Conservation (phyloP, 2,888 invertebrate species). For the Acrobasis repandana region DNA sequence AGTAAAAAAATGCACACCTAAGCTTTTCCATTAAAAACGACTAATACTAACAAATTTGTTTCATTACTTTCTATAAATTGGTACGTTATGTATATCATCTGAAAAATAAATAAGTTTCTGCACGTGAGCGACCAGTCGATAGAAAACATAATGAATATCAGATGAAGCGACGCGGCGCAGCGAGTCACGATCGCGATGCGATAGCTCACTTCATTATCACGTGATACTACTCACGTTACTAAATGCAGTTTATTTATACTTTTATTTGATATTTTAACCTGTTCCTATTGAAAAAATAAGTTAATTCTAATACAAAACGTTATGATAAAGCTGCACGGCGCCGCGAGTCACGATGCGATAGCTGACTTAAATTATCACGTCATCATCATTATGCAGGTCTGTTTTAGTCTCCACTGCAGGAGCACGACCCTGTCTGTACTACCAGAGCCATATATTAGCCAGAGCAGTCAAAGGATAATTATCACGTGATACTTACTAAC, state of each 20-base stretch:
- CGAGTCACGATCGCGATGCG: slow-evolving; percentile 43
- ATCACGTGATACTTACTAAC: slow-evolving; percentile 61
- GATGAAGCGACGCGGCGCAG: slow-evolving; percentile 48
- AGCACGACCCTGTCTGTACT: too few relatives aligned
- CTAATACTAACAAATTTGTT: too few relatives aligned
- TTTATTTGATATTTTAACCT: neutral
- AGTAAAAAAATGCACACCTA: too few relatives aligned
- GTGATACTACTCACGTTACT: slow-evolving; percentile 66
- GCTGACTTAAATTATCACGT: too few relatives aligned
- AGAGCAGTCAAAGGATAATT: slow-evolving; percentile 38
- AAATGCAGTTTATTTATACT: slow-evolving; percentile 30
- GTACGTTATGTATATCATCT: neutral
- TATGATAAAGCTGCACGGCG: slow-evolving; percentile 55
- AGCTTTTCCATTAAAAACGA: too few relatives aligned
- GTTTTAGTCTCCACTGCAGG: too few relatives aligned
- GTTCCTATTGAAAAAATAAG: too few relatives aligned
- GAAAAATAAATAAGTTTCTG: slow-evolving; percentile 20
- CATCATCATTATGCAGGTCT: too few relatives aligned
- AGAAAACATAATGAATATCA: slow-evolving; percentile 65
- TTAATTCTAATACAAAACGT: slow-evolving; percentile 46
- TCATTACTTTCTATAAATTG: too few relatives aligned
- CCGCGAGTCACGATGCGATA: slow-evolving; percentile 39
- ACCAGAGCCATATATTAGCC: too few relatives aligned
- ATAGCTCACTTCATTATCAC: slow-evolving; percentile 58
- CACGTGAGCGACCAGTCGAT: slow-evolving; percentile 33